Conservation (phyloP, 2,113 vertebrate genomes). For the Anarrhichthys ocellatus region DNA sequence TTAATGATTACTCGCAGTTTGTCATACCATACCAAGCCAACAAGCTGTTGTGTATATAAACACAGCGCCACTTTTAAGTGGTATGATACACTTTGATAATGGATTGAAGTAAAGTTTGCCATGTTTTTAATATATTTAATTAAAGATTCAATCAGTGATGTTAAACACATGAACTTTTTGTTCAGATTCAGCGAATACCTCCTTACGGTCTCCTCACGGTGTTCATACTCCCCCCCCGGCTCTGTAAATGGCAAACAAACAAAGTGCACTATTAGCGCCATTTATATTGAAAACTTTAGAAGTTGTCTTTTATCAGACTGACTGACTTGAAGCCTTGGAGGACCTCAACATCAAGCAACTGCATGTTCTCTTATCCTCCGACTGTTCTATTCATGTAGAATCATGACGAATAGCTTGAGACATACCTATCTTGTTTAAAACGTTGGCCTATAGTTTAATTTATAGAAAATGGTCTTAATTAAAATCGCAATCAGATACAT, state of each 20-base stretch:
- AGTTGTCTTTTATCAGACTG: not conserved
- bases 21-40: not conserved
- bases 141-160: not conserved
- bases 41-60: not conserved
- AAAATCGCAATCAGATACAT: not conserved
- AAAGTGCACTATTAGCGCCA: no score
- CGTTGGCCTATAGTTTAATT: not conserved
- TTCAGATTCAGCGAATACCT: no score
- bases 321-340: not conserved
- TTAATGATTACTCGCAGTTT: not conserved
- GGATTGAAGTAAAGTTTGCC: not conserved
- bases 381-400: not conserved
- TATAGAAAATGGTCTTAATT: not conserved
- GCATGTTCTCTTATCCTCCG: not conserved
- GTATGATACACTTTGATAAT: not conserved
- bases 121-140: not conserved
- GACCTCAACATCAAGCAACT: not conserved
- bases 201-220: no score
- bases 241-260: no score
- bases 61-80: not conserved
- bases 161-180: not conserved
- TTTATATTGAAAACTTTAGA: no score
- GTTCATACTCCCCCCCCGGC: no score
- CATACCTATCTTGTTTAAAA: not conserved
- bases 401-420: not conserved